Conservation (phyloP, 2,797 vertebrate genomes). For the Harpagifer antarcticus region DNA sequence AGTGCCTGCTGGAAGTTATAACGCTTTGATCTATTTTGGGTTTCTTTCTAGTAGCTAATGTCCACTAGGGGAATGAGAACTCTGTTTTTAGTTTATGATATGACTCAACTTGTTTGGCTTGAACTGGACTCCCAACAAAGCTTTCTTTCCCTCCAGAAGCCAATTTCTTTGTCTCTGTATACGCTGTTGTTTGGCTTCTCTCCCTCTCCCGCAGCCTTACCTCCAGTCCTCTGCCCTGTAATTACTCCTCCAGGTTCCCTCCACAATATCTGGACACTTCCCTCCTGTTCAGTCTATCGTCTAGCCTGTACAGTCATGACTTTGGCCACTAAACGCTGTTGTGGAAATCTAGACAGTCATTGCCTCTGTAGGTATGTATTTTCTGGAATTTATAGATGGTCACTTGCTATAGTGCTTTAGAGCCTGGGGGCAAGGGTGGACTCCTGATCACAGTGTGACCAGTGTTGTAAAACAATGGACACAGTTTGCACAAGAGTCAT, state of each 20-base stretch:
- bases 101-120: constrained; percentile 49
- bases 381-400: constrained; percentile 62
- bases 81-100: constrained; percentile 49
- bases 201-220: constrained; percentile 60
- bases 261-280: constrained; percentile 57
- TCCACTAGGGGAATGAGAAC: constrained; percentile 39
- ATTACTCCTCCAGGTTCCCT: constrained; percentile 67
- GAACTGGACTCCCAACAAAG: constrained; percentile 40
- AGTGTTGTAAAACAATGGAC: constrained; percentile 68
- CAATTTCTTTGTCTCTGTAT: constrained; percentile 62
- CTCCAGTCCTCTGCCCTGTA: constrained; percentile 61
- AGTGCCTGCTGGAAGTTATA: constrained; percentile 51
- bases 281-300: constrained; percentile 45
- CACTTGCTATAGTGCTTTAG: constrained; percentile 62
- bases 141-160: constrained; percentile 56
- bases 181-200: constrained; percentile 56
- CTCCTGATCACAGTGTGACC: constrained; percentile 60
- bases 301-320: constrained; percentile 45
- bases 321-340: constrained; percentile 32
- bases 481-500: constrained; percentile 60
- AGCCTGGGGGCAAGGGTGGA: constrained; percentile 59
- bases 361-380: constrained; percentile 53
- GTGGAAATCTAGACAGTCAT: constrained; percentile 9
- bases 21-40: constrained; percentile 69
- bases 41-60: constrained; percentile 53